Evolutionary conservation across 2,113 vertebrate genomes (phyloP).

Genomic region (Leucoraja erinaceus): DNA sequence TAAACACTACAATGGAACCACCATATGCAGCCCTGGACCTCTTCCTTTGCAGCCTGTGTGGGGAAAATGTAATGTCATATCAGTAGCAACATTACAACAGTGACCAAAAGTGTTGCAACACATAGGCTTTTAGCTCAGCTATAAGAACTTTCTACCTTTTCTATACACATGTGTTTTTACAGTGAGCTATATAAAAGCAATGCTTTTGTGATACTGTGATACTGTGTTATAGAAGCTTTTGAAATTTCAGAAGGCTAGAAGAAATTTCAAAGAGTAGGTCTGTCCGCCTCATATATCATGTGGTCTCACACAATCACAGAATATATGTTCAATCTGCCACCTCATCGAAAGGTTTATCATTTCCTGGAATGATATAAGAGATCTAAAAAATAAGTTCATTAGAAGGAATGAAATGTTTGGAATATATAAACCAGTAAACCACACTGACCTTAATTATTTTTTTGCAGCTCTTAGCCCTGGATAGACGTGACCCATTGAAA

Average conservation of each 20-base stretch:
- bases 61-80: too few relatives aligned
- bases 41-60: too few relatives aligned
- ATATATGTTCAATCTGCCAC: background rate
- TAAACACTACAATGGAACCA: too few relatives aligned
- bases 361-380: background rate
- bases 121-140: too few relatives aligned
- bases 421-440: background rate
- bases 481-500: background rate
- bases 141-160: background rate
- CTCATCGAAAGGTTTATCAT: background rate
- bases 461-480: background rate
- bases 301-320: background rate
- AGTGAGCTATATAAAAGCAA: background rate
- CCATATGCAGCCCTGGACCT: too few relatives aligned
- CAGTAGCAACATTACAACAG: too few relatives aligned
- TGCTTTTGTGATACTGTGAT: background rate
- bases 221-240: background rate
- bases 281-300: background rate
- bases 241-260: background rate
- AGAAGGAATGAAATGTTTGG: background rate
- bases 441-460: background rate
- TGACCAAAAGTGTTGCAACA: too few relatives aligned
- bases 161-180: background rate
- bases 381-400: background rate
- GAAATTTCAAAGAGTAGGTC: background rate